phyloP scores from a whole-genome alignment of 1,140 invertebrate genomes.

The Eurosta solidaginis region DNA sequence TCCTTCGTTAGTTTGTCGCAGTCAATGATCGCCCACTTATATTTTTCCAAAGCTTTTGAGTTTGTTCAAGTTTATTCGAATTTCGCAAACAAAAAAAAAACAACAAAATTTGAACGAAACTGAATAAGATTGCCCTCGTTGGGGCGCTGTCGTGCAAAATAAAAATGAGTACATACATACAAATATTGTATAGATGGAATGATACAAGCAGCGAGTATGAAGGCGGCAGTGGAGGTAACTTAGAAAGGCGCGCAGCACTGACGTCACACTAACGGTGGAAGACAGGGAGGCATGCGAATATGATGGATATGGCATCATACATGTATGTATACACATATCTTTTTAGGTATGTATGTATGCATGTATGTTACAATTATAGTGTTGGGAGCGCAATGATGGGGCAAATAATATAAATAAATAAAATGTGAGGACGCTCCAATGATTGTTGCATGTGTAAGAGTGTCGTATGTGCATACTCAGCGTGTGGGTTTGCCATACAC shows the following conservation, averaged over 20 bases:
- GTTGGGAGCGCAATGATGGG: no score
- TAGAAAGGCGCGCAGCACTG: conserved; percentile 16
- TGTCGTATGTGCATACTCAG: neutral
- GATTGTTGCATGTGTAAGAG: neutral
- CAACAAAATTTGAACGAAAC: neutral
- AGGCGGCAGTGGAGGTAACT: neutral
- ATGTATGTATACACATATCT: neutral
- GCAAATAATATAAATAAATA: no score
- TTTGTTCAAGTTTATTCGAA: neutral
- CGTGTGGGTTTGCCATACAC: neutral
- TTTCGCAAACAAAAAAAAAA: neutral
- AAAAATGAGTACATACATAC: neutral
- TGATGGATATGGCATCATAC: neutral
- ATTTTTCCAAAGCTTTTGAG: neutral
- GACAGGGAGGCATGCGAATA: neutral
- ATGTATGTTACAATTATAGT: no score
- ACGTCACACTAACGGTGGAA: conserved; percentile 10
- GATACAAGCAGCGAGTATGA: neutral
- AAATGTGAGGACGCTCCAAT: neutral
- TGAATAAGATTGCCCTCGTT: no score
- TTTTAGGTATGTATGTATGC: neutral
- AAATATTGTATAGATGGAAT: neutral
- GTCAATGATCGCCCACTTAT: neutral
- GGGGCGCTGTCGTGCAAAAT: neutral
- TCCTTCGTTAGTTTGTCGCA: neutral